phyloP scores from a whole-genome alignment of 2,888 invertebrate species.

The Physocephala rufipes region DNA sequence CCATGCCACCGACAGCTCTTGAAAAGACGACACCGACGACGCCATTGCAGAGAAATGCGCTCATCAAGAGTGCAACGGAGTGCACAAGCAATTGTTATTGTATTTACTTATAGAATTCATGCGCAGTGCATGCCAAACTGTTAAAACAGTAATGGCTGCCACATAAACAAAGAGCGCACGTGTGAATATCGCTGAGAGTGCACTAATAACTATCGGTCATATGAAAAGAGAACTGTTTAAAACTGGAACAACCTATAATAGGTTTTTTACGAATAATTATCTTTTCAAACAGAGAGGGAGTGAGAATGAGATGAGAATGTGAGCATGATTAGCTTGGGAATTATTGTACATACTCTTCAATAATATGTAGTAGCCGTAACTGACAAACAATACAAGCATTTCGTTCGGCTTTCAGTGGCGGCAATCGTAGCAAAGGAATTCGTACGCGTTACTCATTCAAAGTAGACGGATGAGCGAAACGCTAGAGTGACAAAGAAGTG shows the following conservation, averaged over 20 bases:
- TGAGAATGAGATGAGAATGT: slow-evolving; percentile 2
- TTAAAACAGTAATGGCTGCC: slow-evolving; percentile 30
- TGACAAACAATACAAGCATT: neutral
- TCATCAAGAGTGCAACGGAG: slow-evolving; percentile 5
- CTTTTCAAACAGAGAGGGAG: neutral
- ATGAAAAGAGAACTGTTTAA: too few relatives aligned
- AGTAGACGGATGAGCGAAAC: slow-evolving; percentile 25
- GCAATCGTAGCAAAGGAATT: slow-evolving; percentile 29
- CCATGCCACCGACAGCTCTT: neutral
- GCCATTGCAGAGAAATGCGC: slow-evolving; percentile 30
- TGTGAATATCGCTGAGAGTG: neutral
- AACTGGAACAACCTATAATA: too few relatives aligned
- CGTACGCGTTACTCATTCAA: slow-evolving; percentile 33
- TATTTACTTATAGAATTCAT: neutral
- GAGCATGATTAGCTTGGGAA: neutral
- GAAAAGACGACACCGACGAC: too few relatives aligned
- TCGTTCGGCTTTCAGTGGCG: slow-evolving; percentile 14
- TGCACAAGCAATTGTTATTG: neutral
- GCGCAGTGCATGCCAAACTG: slow-evolving; percentile 32
- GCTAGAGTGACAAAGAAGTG: neutral
- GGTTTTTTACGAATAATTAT: too few relatives aligned
- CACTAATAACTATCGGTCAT: too few relatives aligned
- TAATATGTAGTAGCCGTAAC: neutral
- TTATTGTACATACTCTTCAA: neutral
- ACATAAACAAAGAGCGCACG: slow-evolving; percentile 4